These are phyloP conservation scores for Wasmannia auropunctata DNA, from an alignment of 1,140 invertebrate genomes.

Conservation along the genomic window DNA sequence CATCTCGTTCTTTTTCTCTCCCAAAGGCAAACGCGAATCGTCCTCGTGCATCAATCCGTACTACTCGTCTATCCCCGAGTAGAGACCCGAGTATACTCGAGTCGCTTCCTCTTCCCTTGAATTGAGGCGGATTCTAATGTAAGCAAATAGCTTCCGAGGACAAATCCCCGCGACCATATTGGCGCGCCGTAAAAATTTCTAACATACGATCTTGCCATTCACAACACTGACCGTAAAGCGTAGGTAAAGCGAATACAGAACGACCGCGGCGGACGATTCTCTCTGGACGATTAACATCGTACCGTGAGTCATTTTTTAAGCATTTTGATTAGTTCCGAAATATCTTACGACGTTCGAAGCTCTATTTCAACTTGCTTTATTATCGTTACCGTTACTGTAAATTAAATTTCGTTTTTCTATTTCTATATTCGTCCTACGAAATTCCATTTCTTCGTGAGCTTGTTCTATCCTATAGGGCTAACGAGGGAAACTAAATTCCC, in stretches of 20 bases:
- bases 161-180: conserved; percentile 79
- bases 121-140: conserved; percentile 70
- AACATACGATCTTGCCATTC: conserved; percentile 74
- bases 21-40: conserved; percentile 34
- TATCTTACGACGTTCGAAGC: not conserved
- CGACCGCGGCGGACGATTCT: conserved; percentile 6
- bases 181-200: conserved; percentile 66
- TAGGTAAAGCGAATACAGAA: conserved; percentile 6
- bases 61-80: conserved; percentile 52
- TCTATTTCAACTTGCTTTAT: not conserved
- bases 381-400: not conserved
- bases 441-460: not conserved
- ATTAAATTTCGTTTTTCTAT: not conserved
- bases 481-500: not conserved
- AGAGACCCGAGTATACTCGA: conserved; percentile 31
- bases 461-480: not conserved
- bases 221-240: conserved; percentile 58
- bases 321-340: not conserved
- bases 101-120: conserved; percentile 38
- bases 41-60: conserved; percentile 68
- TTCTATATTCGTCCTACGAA: not conserved
- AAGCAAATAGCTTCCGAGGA: conserved; percentile 79
- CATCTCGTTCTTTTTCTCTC: conserved; percentile 15
- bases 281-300: conserved; percentile 32
- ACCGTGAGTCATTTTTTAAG: not conserved